Evolutionary conservation across 2,113 vertebrate genomes (phyloP), one percentile per base, ranked within the genome.

Genomic region (Dunckerocampus dactyliophorus): DNA sequence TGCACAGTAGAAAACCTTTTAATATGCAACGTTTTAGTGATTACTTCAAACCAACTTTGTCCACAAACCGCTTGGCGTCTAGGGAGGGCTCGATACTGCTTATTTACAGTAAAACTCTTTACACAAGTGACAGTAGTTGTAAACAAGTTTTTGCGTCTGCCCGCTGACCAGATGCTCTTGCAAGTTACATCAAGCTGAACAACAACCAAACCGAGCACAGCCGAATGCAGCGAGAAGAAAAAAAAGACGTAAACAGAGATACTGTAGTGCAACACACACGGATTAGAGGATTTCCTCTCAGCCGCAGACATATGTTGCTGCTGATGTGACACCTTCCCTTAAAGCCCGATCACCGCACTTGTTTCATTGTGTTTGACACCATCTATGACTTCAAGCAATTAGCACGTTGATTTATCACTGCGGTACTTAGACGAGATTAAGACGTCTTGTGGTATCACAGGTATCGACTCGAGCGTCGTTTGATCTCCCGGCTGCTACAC

Each of bases 241-340:
- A 69, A 77, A 69, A 34, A 34, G 31, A 34, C 31, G 31, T 8
- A 34, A 34, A 57, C 42, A 42, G 61, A 77, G 50, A 34, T 47
- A 52, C 67, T 48, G 0, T 52, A 45, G 52, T 17, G 55, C n/a
- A 67, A 37, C 24, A 43, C 54, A 4, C 76, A 31, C 75, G 78
- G 77, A 81, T 85, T 84, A 85, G 74, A 7, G 64, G 79, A 75
- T 79, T 79, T 82, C 73, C 49, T 60, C 67, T 66, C 56, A 60
- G 56, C 59, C 47, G 34, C 55, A 58, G 71, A 73, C 73, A 53
- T 71, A 67, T 70, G 39, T 8, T 8, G 31, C 31, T 34, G 72
- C 59, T 69, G 67, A 19, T 66, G 70, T 56, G 55, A 60, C 71
- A 77, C 77, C 74, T 81, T 75, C 5, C 24, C 24, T 28, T 28